These are phyloP conservation scores for Mayetiola destructor DNA, from an alignment of 2,888 invertebrate species.

Conservation along the genomic window DNA sequence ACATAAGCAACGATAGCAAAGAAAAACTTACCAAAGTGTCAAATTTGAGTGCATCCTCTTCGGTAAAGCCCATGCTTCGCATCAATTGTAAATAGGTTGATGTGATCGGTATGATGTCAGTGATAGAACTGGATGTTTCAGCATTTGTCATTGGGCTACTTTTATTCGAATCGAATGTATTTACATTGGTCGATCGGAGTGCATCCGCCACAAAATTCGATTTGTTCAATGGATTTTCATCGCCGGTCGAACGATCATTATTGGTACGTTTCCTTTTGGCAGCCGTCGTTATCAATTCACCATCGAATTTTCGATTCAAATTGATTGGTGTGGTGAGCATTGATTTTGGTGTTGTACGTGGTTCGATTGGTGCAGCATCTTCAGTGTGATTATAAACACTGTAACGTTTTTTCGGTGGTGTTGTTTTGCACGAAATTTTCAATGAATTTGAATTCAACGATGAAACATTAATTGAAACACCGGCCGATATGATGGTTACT, in stretches of 20 bases:
- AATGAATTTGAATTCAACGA: constrained; percentile 18
- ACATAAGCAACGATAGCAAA: constrained; percentile 22
- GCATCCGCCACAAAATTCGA: no score
- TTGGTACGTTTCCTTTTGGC: not conserved
- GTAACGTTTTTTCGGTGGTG: constrained; percentile 19
- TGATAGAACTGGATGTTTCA: not conserved
- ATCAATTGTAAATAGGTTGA: constrained; percentile 78
- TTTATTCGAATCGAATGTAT: not conserved
- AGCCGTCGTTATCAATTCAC: not conserved
- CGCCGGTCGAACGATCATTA: not conserved
- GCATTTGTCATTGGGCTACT: not conserved
- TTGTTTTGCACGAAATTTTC: constrained; percentile 20
- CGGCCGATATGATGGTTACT: constrained; percentile 15
- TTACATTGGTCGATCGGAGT: not conserved
- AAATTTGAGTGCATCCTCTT: constrained; percentile 45
- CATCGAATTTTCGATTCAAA: not conserved
- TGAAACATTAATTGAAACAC: constrained; percentile 20
- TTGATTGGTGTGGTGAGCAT: not conserved
- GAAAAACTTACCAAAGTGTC: constrained; percentile 45
- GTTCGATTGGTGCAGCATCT: not conserved
- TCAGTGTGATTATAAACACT: constrained; percentile 11
- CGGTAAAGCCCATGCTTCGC: constrained; percentile 51
- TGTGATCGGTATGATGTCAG: constrained; percentile 56
- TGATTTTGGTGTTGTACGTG: not conserved
- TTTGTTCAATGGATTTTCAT: no score